A percentile compares a stretch with the other conserved stretches of the same genome.
Evolutionary conservation across 2,888 invertebrate species (phyloP).

Genomic region (Spilarctia lutea): DNA sequence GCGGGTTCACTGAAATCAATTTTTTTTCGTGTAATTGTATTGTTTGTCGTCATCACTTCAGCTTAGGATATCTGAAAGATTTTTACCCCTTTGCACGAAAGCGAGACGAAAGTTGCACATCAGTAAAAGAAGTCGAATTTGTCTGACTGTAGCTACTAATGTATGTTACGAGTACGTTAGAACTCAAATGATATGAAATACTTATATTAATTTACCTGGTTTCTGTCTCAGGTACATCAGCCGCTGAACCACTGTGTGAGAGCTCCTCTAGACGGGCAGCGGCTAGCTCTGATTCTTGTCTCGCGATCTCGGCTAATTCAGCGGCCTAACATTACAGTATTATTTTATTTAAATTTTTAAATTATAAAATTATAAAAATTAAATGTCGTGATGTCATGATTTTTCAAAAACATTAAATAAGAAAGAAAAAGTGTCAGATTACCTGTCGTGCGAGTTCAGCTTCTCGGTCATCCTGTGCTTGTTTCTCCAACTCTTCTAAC

Average conservation of each 20-base stretch:
- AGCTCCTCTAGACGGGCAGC: conserved; percentile 87
- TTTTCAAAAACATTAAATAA: neutral
- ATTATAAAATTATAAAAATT: too few species aligned
- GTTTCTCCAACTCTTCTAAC: conserved; percentile 87
- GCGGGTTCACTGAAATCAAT: conserved; percentile 66
- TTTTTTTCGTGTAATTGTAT: neutral
- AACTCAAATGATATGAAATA: neutral
- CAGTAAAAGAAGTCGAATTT: neutral
- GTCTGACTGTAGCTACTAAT: neutral
- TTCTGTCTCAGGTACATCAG: conserved; percentile 73
- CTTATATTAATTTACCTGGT: conserved; percentile 62
- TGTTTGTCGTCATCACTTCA: too few species aligned
- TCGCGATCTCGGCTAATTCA: conserved; percentile 89
- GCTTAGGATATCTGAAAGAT: too few species aligned
- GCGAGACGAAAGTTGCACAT: neutral
- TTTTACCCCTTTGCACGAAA: too few species aligned
- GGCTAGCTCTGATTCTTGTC: conserved; percentile 86
- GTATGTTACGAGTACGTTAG: neutral
- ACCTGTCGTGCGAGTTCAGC: conserved; percentile 89
- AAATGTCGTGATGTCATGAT: too few species aligned
- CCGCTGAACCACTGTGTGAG: conserved; percentile 75
- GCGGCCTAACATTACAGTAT: conserved; percentile 81
- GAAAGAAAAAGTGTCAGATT: neutral
- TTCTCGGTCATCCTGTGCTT: conserved; percentile 88
- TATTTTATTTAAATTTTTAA: too few species aligned